phyloP scores from a whole-genome alignment of 1,140 invertebrate species.

The Lepeophtheirus salmonis region DNA sequence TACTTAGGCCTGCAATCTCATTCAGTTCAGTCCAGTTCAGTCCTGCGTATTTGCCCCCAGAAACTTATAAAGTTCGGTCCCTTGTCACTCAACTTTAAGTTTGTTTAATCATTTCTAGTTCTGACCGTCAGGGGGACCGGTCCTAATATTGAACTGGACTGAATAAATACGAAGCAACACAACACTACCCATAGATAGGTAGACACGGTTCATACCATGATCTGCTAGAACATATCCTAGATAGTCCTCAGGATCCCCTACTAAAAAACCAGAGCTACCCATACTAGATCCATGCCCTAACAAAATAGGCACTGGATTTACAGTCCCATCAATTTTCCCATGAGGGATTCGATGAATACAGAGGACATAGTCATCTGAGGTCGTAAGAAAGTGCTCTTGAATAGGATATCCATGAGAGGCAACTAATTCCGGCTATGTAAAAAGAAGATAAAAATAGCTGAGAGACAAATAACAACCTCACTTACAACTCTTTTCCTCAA shows the following conservation, averaged over 20 bases:
- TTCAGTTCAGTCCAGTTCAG: too few relatives aligned
- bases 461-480: background rate
- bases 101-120: too few relatives aligned
- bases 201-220: slow-evolving; percentile 7
- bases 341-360: slow-evolving; percentile 35
- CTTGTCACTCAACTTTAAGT: too few relatives aligned
- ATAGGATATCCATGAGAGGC: slow-evolving; percentile 40
- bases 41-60: too few relatives aligned
- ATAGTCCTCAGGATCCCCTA: slow-evolving; percentile 14
- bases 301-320: background rate
- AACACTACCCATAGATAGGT: too few relatives aligned
- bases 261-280: background rate
- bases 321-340: too few relatives aligned
- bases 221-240: slow-evolving; percentile 17
- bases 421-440: slow-evolving; percentile 34
- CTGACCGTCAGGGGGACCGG: too few relatives aligned
- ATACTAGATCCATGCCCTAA: background rate
- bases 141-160: too few relatives aligned
- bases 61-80: too few relatives aligned
- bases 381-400: slow-evolving; percentile 37
- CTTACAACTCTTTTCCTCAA: background rate
- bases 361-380: slow-evolving; percentile 39
- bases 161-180: too few relatives aligned
- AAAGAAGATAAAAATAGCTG: background rate
- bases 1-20: too few relatives aligned